Base-by-base conservation (phyloP, 1,140 invertebrate genomes). In the Procambarus clarkii region DNA sequence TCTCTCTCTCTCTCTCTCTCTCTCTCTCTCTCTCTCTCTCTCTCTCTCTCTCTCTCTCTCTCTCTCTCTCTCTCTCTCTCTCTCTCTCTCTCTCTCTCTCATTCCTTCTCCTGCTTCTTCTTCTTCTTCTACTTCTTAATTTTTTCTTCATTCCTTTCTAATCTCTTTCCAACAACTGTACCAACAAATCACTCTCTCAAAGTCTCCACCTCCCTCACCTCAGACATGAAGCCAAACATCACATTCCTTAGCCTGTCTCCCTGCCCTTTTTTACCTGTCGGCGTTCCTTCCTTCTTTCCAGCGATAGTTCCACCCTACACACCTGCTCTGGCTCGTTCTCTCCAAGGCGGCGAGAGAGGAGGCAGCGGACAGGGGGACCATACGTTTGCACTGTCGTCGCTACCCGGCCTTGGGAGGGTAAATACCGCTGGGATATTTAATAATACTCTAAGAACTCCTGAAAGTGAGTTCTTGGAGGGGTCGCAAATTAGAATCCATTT, bases 31-130 rank as follows among this genome's bases (percentile, higher is more conserved):
- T 58, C 54, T 58, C 54, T 58, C 54, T 58, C 54, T 58, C 54
- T 13, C 54, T 58, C 4, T 58, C 11, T 7, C 5, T 58, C 11
- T 58, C 4, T 58, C 11, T 13, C 4, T 58, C 54, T 13, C 11
- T 13, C 54, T 58, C 54, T 58, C 11, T 58, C 54, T 7, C 11
- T 58, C 11, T 58, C 54, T 58, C 54, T 58, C 54, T 44, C 13
- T 48, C 48, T 64, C 48, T 64, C 48, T 58, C 80, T 83, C 46
- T 64, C 76, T 77, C 64, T 34, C 86, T 34, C 86, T 80, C 83
- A 86, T 86, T 86, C 83, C 13, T 58, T 13, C 13, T 58, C 54
- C 13, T 4, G 18, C 18, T 69, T 18, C 64, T 69, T 69, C 64
- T 21, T 18, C 64, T 21, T 21, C 18, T 18, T 18, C 18, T 69